Evolutionary conservation across 2,113 vertebrate species (phyloP).

Genomic region (Shinisaurus crocodilurus): DNA sequence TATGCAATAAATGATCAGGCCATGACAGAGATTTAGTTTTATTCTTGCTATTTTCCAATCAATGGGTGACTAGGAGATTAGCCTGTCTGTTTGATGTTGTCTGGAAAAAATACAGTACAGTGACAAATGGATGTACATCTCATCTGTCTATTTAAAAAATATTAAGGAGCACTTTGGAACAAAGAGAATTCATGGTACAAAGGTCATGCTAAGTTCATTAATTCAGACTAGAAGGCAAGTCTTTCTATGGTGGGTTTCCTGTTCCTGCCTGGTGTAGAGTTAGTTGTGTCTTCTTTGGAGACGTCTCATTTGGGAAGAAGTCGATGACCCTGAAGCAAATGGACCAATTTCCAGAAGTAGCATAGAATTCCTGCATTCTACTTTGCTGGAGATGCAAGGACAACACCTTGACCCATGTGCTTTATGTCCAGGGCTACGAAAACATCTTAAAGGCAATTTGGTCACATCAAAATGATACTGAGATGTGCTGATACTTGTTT

Average conservation of each 20-base stretch:
- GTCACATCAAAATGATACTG: neutral
- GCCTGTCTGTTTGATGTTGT: neutral
- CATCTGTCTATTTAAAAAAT: neutral
- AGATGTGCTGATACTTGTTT: neutral
- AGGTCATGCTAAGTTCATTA: neutral
- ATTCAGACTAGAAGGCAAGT: neutral
- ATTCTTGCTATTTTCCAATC: neutral
- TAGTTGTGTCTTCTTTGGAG: neutral
- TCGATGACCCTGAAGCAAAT: neutral
- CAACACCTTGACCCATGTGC: neutral
- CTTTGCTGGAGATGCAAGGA: neutral
- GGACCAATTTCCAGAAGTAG: neutral
- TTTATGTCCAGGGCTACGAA: neutral
- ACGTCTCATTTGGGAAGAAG: neutral
- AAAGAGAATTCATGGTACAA: neutral
- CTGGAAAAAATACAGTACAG: neutral
- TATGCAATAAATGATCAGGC: neutral
- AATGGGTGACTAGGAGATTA: neutral
- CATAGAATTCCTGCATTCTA: neutral
- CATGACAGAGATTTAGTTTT: neutral
- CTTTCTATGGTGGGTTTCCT: neutral
- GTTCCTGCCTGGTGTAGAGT: neutral
- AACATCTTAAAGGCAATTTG: neutral
- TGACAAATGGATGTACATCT: neutral
- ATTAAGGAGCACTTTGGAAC: neutral